Base-by-base conservation (phyloP, 2,888 invertebrate species). In the Drosophila subquinaria region DNA sequence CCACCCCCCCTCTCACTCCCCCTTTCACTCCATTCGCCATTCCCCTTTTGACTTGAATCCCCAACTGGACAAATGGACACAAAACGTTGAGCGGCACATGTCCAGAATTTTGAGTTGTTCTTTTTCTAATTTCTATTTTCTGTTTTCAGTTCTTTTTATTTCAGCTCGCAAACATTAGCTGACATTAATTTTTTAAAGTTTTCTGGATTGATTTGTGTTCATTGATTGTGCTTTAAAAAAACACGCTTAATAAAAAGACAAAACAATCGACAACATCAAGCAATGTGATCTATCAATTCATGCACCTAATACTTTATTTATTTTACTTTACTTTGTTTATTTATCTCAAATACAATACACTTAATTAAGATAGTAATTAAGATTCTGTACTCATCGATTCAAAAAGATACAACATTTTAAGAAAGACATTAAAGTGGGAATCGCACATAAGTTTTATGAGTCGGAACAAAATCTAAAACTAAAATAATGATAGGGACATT, bases 1-100 rank as follows among this genome's bases (percentile, higher is more conserved):
- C n/a, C 10, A 0, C 47, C 70, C 48, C 3, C 15, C 10, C 38
- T 17, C 2, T 6, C 15, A 3, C 27, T 27, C 27, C 23, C 23
- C 23, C 23, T 27, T 5, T 5, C 27, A 0, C 1, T 27, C 27
- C 35, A 13, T 1, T 27, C 60, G 20, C 11, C 13, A 1, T 9
- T 47, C 47, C n/a, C 27, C 27, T 27, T 27, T 6, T 27, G 27
- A 27, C 27, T 1, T 1, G 0, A 27, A 5, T 6, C 27, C 27
- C 27, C 27, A 27, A 27, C 51, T 57, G 75, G 76, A 74, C 79
- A 81, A 69, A 65, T 79, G 75, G 70, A 73, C 69, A 63, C 65
- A 63, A 64, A 43, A 69, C 51, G 57, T 70, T 76, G 71, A 74
- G 70, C 65, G 52, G 70, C 79, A 79, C 89, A 81, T 85, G 84